Evolutionary conservation across 2,797 vertebrate genomes (phyloP).

Genomic region (Spea hammondii): DNA sequence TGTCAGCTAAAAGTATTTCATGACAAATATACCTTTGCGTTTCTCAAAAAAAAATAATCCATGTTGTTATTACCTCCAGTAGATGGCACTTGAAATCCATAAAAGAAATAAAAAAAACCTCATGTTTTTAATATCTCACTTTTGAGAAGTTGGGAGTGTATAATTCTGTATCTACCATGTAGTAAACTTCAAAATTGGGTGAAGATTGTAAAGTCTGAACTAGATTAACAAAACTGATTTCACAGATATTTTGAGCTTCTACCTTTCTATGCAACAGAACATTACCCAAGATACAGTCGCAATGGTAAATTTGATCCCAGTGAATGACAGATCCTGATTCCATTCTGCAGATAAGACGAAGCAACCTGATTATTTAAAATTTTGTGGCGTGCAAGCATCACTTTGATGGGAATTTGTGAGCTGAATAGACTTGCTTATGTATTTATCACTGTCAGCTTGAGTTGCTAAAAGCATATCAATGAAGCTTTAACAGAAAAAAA

Average conservation of each 20-base stretch:
- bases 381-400: neutral
- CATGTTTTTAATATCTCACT: constrained; percentile 50
- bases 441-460: constrained; percentile 15
- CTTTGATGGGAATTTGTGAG: neutral
- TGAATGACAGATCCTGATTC: constrained; percentile 31
- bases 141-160: constrained; percentile 53
- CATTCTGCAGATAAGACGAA: constrained; percentile 20
- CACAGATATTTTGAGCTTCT: constrained; percentile 56
- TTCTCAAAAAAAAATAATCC: neutral
- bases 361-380: constrained; percentile 3
- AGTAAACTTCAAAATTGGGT: constrained; percentile 59
- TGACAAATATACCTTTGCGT: neutral
- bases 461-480: constrained; percentile 21
- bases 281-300: constrained; percentile 3
- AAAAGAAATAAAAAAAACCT: neutral
- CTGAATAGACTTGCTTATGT: constrained; percentile 3
- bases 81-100: constrained; percentile 64
- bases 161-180: constrained; percentile 59
- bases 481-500: neutral
- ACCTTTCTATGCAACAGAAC: constrained; percentile 25
- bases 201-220: constrained; percentile 60
- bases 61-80: constrained; percentile 49
- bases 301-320: constrained; percentile 25
- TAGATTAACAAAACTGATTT: constrained; percentile 66
- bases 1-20: too few relatives aligned